These are phyloP conservation scores for Rafetus swinhoei DNA, from an alignment of 2,113 vertebrate species.

Conservation along the genomic window DNA sequence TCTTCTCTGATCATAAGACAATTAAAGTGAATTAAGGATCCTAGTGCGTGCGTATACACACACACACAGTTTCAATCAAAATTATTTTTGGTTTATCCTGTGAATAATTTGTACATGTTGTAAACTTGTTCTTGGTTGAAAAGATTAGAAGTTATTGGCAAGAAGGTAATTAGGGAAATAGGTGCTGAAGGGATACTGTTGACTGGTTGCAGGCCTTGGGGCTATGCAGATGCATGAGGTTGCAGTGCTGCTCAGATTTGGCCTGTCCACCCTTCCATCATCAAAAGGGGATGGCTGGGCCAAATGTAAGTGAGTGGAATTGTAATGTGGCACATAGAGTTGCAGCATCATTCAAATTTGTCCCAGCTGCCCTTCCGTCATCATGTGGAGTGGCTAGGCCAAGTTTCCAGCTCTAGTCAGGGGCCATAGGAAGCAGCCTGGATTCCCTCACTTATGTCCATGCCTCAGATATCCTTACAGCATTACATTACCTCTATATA, in stretches of 20 bases:
- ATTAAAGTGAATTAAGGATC: constrained; percentile 17
- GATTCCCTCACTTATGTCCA: too few species aligned
- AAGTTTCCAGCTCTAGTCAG: too few species aligned
- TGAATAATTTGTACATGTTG: neutral
- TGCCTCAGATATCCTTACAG: neutral
- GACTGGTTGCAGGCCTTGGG: neutral
- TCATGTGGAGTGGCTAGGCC: too few species aligned
- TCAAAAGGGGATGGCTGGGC: too few species aligned
- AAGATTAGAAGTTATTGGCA: constrained; percentile 11
- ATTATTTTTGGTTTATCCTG: neutral
- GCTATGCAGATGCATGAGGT: too few species aligned
- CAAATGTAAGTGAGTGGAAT: too few species aligned
- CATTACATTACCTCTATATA: neutral
- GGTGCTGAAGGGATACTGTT: neutral
- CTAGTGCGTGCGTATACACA: neutral
- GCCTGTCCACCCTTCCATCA: too few species aligned
- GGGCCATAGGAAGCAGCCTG: too few species aligned
- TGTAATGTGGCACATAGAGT: too few species aligned
- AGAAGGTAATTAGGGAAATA: neutral
- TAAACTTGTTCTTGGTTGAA: constrained; percentile 27
- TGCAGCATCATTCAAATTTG: too few species aligned
- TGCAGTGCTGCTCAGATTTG: too few species aligned
- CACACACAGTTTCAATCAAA: neutral
- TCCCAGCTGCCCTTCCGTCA: too few species aligned
- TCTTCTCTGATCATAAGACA: neutral